Evolutionary conservation across 2,888 invertebrate species (phyloP), one percentile per base, ranked within the genome.

Genomic region (Cerceris ruficornis): DNA sequence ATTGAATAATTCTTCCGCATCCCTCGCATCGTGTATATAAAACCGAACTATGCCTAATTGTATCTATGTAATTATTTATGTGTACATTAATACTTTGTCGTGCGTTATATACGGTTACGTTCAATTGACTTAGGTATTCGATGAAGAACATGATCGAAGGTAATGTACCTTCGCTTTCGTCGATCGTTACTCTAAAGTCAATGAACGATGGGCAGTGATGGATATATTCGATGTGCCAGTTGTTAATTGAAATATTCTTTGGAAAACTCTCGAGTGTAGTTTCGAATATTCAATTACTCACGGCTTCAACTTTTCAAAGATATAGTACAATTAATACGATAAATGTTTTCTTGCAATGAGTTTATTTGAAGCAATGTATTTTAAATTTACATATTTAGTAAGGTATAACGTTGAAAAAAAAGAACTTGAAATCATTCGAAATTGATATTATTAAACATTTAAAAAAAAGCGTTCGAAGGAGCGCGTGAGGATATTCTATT

Each of bases 61-160:
- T 86, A 85, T 74, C 76, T 86, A 85, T 85, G 79, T 85, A 85
- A 85, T 80, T 84, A 84, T 80, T 85, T 85, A 80, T 85, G 80
- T 83, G 86, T 81, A 85, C 50, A 83, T 85, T 85, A 28, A 74
- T 81, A 77, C 41, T 61, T 70, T 66, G 75, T 77, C 72, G 67
- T 65, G 75, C 64, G 73, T 61, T 75, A 43, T 39, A 42, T 69
- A 50, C 52, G 69, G 46, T 9, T 7, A 52, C 52, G 65, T 14
- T 42, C 52, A 13, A 52, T 17, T n/a, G 14, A 54, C 13, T 52
- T 46, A 2, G 42, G 54, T 50, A 14, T 41, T 57, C 52, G 9
- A 50, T 55, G n/a, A 57, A 28, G 61, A 66, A 64, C 68, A 73
- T 58, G 52, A 50, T 70, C 58, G 57, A 50, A 50, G 52, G 41